Evolutionary conservation across 1,140 invertebrate genomes (phyloP), one percentile per base, ranked within the genome.

Genomic region (Apis cerana): DNA sequence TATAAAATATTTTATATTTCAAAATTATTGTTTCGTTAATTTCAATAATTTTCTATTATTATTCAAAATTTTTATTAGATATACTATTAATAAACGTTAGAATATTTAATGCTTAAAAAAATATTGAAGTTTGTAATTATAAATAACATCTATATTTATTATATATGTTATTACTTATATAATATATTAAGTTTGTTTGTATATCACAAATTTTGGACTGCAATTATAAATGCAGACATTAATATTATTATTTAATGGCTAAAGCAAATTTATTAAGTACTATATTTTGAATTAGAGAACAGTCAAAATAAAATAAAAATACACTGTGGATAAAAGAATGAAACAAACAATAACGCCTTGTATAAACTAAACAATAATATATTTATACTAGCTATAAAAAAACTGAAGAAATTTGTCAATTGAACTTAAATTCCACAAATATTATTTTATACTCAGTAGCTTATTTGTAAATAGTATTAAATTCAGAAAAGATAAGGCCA

Each of bases 221-320:
- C 23, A 71, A 59, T n/a, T 50, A 17, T 33, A 78, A 59, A 78
- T 70, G 19, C 61, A 78, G 1, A 48, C n/a, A 27, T 56, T 68
- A 58, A 12, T 19, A 17, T 68, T 43, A 43, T 43, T 43, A 8
- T 43, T 43, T 43, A 15, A 67, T 48, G 15, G 65, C 33, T 50
- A 50, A 9, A 11, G 10, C 59, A 9, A 33, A 43, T 8, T 21
- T 33, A 27, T 27, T 71, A 70, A 79, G 58, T 71, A 79, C 67
- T 10, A n/a, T 61, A 52, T 50, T 79, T 70, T 56, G 62, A 61
- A 59, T 21, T 23, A 59, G 5, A 13, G 33, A n/a, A 58, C 23
- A 12, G 15, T 69, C 1, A n/a, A 7, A 69, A 13, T 21, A 74
- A 23, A 71, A 48, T 52, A 13, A 74, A 33, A 59, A n/a, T 33